A percentile compares a stretch with the other conserved stretches of the same genome.
phyloP scores from a whole-genome alignment of 1,140 invertebrate genomes.

The Diorhabda sublineata region DNA sequence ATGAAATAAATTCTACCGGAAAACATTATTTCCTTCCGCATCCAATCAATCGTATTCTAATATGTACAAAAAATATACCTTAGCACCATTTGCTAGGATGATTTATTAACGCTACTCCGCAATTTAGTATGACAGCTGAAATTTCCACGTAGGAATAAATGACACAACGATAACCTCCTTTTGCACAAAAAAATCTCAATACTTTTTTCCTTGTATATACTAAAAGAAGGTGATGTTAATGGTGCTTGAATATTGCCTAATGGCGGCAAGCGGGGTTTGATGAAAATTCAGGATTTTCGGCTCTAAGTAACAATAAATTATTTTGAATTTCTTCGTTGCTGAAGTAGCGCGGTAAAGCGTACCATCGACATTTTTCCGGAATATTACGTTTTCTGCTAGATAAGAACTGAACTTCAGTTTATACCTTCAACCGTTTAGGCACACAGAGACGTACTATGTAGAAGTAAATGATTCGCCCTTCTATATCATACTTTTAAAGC shows the following conservation, averaged over 20 bases:
- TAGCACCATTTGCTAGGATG: neutral
- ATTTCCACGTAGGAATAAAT: neutral
- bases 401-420: neutral
- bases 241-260: constrained; percentile 1
- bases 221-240: neutral
- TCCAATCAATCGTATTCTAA: no score
- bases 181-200: neutral
- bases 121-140: neutral
- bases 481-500: no score
- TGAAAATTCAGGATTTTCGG: neutral
- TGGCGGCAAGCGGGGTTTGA: neutral
- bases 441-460: no score
- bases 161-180: neutral
- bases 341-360: neutral
- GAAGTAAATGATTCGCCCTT: no score
- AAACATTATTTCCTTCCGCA: no score
- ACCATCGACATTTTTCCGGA: neutral
- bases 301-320: constrained; percentile 1
- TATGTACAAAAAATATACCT: neutral
- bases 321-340: neutral
- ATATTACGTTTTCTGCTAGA: neutral
- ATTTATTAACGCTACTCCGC: neutral
- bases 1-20: no score
- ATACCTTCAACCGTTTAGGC: neutral
- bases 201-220: neutral